Evolutionary conservation across 2,113 vertebrate species (phyloP), one percentile per base, ranked within the genome.

Genomic region (Colistium nudipinnis): DNA sequence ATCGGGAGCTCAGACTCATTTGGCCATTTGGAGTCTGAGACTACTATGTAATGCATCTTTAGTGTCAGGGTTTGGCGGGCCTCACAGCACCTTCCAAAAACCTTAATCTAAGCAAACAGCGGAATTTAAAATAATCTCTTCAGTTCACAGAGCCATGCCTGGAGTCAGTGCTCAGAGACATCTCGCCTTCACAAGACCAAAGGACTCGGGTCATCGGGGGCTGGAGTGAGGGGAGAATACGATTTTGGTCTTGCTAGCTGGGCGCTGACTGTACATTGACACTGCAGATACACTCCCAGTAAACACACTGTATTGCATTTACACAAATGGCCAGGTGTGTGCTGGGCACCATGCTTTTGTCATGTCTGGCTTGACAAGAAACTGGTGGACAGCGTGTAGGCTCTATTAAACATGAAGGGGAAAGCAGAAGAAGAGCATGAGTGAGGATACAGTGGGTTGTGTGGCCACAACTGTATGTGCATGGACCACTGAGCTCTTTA

Each of bases 221-320:
- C n/a, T 0, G 7, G 7, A 14, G 36, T n/a, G 16, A 24, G 13
- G 49, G 36, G 39, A 56, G 49, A 12, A 61, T 16, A 25, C 8
- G 33, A 72, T 83, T 72, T 81, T 48, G n/a, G 39, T 24, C 41
- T 27, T 1, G 54, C 65, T 35, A 47, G 4, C 35, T 31, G 16
- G 30, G 30, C 62, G 74, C 71, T 62, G 39, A 56, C 59, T 36
- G 48, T 2, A 62, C 35, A 14, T 3, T 20, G 48, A 45, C 19
- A 2, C 17, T 62, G 51, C 70, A 77, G 47, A 60, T 72, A 36
- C 20, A 45, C 49, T 41, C 19, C 35, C 13, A 48, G 63, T 83
- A 57, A 71, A 67, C 45, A 27, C 36, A 31, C 62, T 39, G 10
- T 61, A 33, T 80, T 63, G 76, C 6, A 36, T 87, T 83, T 78